These are phyloP conservation scores for Lagopus muta DNA, from an alignment of 2,113 vertebrate genomes.

Conservation along the genomic window DNA sequence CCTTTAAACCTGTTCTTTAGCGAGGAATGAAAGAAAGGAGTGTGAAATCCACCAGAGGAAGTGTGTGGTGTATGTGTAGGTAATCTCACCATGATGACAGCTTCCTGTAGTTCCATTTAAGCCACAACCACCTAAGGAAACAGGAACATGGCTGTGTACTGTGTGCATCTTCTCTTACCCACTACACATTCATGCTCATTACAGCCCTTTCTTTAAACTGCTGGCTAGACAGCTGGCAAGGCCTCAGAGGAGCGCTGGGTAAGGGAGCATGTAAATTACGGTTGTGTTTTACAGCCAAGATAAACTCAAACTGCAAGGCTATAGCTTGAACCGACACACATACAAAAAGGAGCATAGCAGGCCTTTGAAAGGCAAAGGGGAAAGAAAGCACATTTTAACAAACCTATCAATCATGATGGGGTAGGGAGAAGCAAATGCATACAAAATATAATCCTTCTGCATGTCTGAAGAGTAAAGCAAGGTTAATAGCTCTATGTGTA, in stretches of 20 bases:
- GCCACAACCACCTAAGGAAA: conserved; percentile 44
- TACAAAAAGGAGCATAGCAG: conserved; percentile 38
- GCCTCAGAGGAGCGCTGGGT: conserved; percentile 70
- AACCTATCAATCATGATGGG: neutral
- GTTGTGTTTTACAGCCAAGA: conserved; percentile 80
- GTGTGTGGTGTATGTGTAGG: neutral
- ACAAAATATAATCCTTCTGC: conserved; percentile 42
- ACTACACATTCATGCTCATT: conserved; percentile 55
- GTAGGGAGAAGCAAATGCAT: neutral
- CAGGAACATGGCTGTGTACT: conserved; percentile 6
- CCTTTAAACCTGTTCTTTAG: conserved; percentile 33
- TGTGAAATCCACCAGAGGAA: conserved; percentile 16
- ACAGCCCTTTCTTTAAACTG: conserved; percentile 79
- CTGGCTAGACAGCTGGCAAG: conserved; percentile 80
- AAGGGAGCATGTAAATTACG: conserved; percentile 80
- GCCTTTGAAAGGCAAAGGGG: conserved; percentile 46
- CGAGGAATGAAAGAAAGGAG: conserved; percentile 45
- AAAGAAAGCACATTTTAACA: conserved; percentile 49
- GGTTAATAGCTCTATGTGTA: conserved; percentile 40
- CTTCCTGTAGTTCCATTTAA: conserved; percentile 59
- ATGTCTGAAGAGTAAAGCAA: conserved; percentile 38
- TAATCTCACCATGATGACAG: conserved; percentile 12
- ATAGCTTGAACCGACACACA: conserved; percentile 69
- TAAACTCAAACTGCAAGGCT: conserved; percentile 79
- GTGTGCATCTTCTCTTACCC: conserved; percentile 1